Evolutionary conservation across 2,888 invertebrate genomes (phyloP).

Genomic region (Leptinotarsa haldemani): DNA sequence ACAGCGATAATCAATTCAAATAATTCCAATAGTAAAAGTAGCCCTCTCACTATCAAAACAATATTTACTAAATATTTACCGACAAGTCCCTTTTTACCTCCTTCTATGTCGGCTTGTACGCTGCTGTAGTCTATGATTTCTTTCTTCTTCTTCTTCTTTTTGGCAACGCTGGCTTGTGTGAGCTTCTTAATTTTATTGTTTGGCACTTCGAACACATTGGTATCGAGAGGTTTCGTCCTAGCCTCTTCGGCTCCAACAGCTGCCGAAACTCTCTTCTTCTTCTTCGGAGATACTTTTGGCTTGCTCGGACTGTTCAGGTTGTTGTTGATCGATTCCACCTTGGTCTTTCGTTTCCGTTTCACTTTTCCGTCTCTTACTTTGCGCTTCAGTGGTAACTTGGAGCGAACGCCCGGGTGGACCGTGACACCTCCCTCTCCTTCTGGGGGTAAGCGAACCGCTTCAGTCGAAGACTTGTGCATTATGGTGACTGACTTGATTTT

Average conservation of each 20-base stretch:
- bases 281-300: conserved; percentile 60
- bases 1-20: no score
- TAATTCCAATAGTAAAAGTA: no score
- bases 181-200: conserved; percentile 61
- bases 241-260: conserved; percentile 70
- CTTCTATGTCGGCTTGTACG: conserved; percentile 71
- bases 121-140: conserved; percentile 86
- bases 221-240: conserved; percentile 65
- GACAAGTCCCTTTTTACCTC: conserved; percentile 66
- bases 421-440: conserved; percentile 80
- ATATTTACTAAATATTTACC: conserved; percentile 25
- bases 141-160: conserved; percentile 74
- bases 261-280: conserved; percentile 65
- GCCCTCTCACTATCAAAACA: no score
- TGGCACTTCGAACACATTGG: conserved; percentile 61
- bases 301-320: conserved; percentile 62
- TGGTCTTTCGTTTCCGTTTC: conserved; percentile 65
- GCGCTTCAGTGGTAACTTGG: conserved; percentile 88
- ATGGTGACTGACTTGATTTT: conserved; percentile 89
- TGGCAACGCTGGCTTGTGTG: conserved; percentile 58
- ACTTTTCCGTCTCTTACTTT: conserved; percentile 77
- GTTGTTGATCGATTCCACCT: conserved; percentile 53
- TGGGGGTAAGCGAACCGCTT: conserved; percentile 84
- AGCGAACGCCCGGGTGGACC: conserved; percentile 87
- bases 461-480: conserved; percentile 90